Base-by-base conservation (phyloP, 2,797 vertebrate genomes). In the Cynodonichthys magdalenae region DNA sequence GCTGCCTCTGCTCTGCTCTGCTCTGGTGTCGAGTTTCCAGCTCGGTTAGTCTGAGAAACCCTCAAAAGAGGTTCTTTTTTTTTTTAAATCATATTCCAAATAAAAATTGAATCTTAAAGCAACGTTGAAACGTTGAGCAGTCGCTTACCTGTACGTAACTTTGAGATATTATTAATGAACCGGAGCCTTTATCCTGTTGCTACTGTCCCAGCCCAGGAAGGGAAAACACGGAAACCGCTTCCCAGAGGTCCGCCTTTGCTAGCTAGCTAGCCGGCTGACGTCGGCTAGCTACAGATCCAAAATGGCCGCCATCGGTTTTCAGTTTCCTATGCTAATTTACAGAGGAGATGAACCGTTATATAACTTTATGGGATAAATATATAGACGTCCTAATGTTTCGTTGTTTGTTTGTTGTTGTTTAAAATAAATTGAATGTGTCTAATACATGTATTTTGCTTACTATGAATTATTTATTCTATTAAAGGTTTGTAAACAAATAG, bases 201-300 rank as follows among this genome's bases (percentile, higher is more conserved):
- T 74, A 62, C 80, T 79, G 85, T 87, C 82, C 87, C 91, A 90
- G 79, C 89, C 90, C 90, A 92, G 90, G 90, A 93, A 94, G 86
- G 80, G 82, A 88, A 31, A 87, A 89, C 92, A 91, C 94, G 93
- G 94, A 94, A 95, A 89, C 82, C n/a, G 71, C 79, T 80, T 67
- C 66, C 61, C 66, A 18, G 29, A 74, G 11, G 82, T 84, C 87
- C 89, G 87, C 92, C 92, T 75, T 84, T 69, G 59, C 53, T 41
- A 42, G 31, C 28, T 5, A 31, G 52, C 18, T 17, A 15, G 19
- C 54, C 44, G 53, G 59, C 46, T 57, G 14, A 50, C 20, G 29
- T 45, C n/a, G 90, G 92, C 83, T 92, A 0, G 8, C 11, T 2
- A 3, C 0, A n/a, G 87, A 89, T 57, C 90, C 91, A 92, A 91